Evolutionary conservation across 2,888 invertebrate genomes (phyloP), one percentile per base, ranked within the genome.

Genomic region (Malachius bipustulatus): DNA sequence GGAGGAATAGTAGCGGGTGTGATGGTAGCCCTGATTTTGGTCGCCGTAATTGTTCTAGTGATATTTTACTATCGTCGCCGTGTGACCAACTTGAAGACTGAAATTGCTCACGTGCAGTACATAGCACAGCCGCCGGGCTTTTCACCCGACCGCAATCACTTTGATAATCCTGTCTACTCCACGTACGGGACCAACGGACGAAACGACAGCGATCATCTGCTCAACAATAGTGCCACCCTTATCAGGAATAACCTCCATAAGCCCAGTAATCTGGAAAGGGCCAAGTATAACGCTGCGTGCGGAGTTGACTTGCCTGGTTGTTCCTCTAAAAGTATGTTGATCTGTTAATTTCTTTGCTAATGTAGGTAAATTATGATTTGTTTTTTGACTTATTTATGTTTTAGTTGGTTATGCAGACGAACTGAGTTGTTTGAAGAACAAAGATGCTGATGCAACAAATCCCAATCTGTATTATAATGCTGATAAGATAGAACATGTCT

Each of bases 131-230:
- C 87, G 1, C 69, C 68, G 45, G 52, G 49, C 16, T 56, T 59
- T 42, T 44, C 58, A 8, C 50, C 52, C 80, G 83, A 83, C 55
- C 78, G 79, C 53, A 82, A 82, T 59, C 88, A 90, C 62, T 90
- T 90, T 60, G 90, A 90, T 64, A 90, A 90, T 67, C 90, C 90
- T 0, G 87, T 87, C 3, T 90, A 90, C 62, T 81, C 84, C 8
- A 82, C 75, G 64, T 77, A 82, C 58, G 51, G 51, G 12, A 63
- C 63, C 11, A 54, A 56, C 2, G 61, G 64, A 3, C 59, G 60
- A 12, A 65, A 68, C 8, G 65, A 68, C 36, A 73, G 73, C 44
- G 73, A 74, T 49, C 65, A 70, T 1, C 67, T 72, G 30, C 49
- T 74, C 29, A 61, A 73, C 38, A 71, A 74, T 54, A 73, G 74